These are phyloP conservation scores for Albula goreensis DNA, from an alignment of 2,113 vertebrate genomes.

Conservation along the genomic window DNA sequence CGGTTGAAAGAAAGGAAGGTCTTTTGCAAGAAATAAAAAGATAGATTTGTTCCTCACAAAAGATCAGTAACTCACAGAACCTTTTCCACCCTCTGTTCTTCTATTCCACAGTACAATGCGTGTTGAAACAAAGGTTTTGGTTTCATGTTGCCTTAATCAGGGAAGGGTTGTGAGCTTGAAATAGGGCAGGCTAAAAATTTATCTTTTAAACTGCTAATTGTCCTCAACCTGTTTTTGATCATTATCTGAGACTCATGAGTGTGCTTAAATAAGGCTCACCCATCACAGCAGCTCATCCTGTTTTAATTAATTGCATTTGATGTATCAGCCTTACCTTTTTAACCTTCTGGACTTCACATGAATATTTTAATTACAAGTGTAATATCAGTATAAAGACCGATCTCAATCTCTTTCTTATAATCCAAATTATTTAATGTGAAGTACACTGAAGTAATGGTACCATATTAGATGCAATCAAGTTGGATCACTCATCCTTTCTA, in stretches of 20 bases:
- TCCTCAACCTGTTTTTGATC: too few species aligned
- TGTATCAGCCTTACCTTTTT: neutral
- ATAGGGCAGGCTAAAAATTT: neutral
- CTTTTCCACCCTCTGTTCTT: neutral
- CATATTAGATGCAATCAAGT: neutral
- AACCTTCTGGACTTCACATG: neutral
- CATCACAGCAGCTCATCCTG: neutral
- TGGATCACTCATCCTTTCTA: neutral
- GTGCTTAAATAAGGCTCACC: neutral
- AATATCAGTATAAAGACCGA: neutral
- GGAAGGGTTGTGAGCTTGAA: neutral
- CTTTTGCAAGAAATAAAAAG: constrained; percentile 55
- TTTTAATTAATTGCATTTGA: neutral
- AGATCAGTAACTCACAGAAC: neutral
- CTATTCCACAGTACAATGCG: neutral
- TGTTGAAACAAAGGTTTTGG: neutral
- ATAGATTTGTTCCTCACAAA: neutral
- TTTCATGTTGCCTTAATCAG: neutral
- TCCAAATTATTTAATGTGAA: neutral
- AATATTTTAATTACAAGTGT: neutral
- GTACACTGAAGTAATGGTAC: neutral
- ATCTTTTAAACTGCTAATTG: neutral
- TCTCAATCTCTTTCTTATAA: neutral
- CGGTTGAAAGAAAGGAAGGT: constrained; percentile 62
- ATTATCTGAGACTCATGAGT: neutral